Base-by-base conservation (phyloP, 2,113 vertebrate genomes). In the Erythrolamprus reginae region DNA sequence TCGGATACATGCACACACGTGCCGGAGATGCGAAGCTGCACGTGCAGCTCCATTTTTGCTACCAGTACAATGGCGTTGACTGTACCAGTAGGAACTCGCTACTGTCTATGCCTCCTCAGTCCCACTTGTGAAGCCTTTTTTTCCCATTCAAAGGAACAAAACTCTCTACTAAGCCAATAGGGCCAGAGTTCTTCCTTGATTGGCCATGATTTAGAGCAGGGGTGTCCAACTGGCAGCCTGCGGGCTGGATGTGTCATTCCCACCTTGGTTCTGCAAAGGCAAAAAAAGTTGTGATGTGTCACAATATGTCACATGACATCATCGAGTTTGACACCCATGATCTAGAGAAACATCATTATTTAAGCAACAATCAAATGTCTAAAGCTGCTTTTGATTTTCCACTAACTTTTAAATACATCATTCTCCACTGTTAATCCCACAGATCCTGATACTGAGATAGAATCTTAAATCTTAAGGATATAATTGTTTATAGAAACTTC, bases 111-210 rank as follows among this genome's bases (percentile, higher is more conserved):
- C 10, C 4, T 92, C 86, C 23, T 82, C 1, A 77, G 23, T 50
- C 51, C 70, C 77, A 61, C 4, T 70, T n/a, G 58, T 48, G 3
- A 91, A 53, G 93, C 12, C 83, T 48, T 91, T 93, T 84, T 91
- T 93, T 84, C 83, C n/a, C 42, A 70, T 92, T 92, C 90, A 90
- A 89, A 88, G 90, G 90, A 93, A 94, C 47, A 93, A 4, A 19
- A 21, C n/a, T 55, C 92, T 84, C 92, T 90, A 92, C 92, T 86
- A 85, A 77, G n/a, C 91, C 48, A 91, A 83, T 77, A 56, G 33
- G 26, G 47, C n/a, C 48, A 13, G 88, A 82, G 7, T 19, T 1
- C 88, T 53, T 82, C 65, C 65, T 90, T 87, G 70, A 12, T 82
- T 88, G 70, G 24, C 48, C 53, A 51, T 88, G 28, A 65, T 23